phyloP scores from a whole-genome alignment of 2,888 invertebrate species.

The Pediacus dermestoides region DNA sequence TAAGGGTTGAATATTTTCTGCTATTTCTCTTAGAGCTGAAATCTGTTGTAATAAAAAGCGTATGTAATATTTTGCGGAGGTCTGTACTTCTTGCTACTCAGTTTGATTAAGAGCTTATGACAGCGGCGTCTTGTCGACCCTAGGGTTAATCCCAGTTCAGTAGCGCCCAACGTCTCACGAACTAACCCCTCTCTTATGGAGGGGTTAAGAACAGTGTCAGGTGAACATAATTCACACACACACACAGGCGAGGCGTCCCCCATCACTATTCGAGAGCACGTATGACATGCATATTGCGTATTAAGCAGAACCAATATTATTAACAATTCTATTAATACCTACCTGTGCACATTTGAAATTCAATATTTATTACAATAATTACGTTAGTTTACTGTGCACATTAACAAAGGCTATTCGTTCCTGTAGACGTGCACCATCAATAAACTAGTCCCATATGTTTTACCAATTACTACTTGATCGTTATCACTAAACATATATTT shows the following conservation, averaged over 20 bases:
- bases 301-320: constrained; percentile 1
- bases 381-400: too few species aligned
- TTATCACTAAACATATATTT: constrained; percentile 4
- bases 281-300: constrained; percentile 1
- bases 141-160: constrained; percentile 19
- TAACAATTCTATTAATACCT: not conserved
- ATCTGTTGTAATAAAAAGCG: constrained; percentile 21
- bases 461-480: constrained; percentile 1
- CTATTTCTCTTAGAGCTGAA: constrained; percentile 16
- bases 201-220: constrained; percentile 1
- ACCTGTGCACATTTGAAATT: too few species aligned
- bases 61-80: constrained; percentile 20
- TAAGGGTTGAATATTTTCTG: constrained; percentile 21
- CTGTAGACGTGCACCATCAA: too few species aligned
- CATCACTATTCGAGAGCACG: too few species aligned
- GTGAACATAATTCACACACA: constrained; percentile 1
- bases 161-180: constrained; percentile 1
- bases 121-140: constrained; percentile 23
- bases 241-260: too few species aligned
- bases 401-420: too few species aligned
- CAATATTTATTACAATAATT: too few species aligned
- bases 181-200: not conserved
- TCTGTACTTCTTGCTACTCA: constrained; percentile 17
- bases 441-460: too few species aligned
- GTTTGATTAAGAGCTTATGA: constrained; percentile 28